A percentile compares a stretch with the other conserved stretches of the same genome.
Conservation (phyloP, 2,113 vertebrate species). For the Prietella phreatophila region DNA sequence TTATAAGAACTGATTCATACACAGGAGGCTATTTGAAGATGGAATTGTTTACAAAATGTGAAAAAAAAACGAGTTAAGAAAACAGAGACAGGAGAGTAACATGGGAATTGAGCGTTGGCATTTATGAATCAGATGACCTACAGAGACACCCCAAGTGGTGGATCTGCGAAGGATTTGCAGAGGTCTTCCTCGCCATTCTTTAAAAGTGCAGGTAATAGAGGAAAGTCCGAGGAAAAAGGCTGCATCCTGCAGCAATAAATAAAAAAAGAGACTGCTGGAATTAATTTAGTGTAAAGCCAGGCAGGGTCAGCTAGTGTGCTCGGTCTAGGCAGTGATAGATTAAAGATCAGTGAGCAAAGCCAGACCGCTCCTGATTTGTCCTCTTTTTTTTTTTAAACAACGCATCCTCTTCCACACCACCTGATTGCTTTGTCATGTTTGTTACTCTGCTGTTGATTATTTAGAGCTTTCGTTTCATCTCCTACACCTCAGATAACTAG, state of each 20-base stretch:
- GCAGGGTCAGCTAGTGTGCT: constrained; percentile 60
- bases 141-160: constrained; percentile 10
- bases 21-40: constrained; percentile 27
- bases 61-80: constrained; percentile 27
- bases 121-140: background rate
- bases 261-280: constrained; percentile 62
- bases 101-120: background rate
- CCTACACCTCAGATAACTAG: background rate
- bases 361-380: constrained; percentile 47
- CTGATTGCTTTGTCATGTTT: constrained; percentile 38
- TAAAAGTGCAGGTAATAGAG: constrained; percentile 64
- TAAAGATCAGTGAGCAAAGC: constrained; percentile 64
- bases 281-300: constrained; percentile 67
- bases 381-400: constrained; percentile 21
- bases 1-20: background rate
- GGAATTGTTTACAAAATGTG: background rate
- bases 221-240: constrained; percentile 58
- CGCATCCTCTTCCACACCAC: constrained; percentile 37
- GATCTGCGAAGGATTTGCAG: constrained; percentile 63
- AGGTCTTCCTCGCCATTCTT: constrained; percentile 61
- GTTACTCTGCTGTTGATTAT: constrained; percentile 37
- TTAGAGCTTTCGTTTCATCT: constrained; percentile 11
- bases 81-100: constrained; percentile 38
- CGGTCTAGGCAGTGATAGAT: constrained; percentile 68
- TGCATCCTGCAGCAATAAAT: constrained; percentile 69